A percentile compares a stretch with the other conserved stretches of the same genome.
Conservation (phyloP, 2,797 vertebrate genomes). For the Lepus oiostolus region DNA sequence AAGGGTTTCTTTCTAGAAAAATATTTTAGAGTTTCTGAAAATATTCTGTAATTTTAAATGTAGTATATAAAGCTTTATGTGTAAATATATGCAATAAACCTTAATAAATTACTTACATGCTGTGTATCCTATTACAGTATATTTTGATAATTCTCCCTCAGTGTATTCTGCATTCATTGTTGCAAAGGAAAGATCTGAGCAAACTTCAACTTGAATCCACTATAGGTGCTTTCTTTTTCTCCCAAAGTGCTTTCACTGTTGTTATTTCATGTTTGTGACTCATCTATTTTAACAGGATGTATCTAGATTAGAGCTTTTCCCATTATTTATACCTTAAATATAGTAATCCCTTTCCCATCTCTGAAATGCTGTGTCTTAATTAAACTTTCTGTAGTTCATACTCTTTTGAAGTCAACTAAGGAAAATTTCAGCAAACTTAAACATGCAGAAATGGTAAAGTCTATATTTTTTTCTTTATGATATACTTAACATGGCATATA, state of each 20-base stretch:
- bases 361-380: neutral
- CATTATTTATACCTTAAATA: neutral
- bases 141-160: neutral
- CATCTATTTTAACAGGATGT: neutral
- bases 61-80: constrained; percentile 24
- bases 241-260: neutral
- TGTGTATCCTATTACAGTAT: neutral
- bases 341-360: neutral
- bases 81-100: neutral
- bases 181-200: neutral
- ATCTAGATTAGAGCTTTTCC: neutral
- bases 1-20: neutral
- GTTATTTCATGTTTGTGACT: neutral
- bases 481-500: no score
- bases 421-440: no score
- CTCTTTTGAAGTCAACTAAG: neutral
- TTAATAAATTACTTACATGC: neutral
- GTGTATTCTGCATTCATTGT: neutral
- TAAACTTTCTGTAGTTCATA: neutral
- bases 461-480: no score
- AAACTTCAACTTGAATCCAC: neutral
- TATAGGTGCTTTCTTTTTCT: neutral
- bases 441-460: no score
- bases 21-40: constrained; percentile 32
- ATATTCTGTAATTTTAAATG: neutral